A percentile compares a stretch with the other conserved stretches of the same genome.
phyloP scores from a whole-genome alignment of 2,113 vertebrate species.

The Nanorana parkeri region DNA sequence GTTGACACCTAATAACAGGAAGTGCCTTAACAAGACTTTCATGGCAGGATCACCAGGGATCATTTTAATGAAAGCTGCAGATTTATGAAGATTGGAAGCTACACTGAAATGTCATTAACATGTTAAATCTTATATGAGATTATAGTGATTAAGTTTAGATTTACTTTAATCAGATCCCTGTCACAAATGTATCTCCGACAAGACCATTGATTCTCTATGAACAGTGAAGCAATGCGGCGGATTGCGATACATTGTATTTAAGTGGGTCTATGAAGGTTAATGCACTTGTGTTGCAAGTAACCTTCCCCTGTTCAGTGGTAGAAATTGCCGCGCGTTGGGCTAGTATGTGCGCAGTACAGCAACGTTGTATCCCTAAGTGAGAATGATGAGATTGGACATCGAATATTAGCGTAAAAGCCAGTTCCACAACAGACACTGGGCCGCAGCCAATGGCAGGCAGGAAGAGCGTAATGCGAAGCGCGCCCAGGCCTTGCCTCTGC shows the following conservation, averaged over 20 bases:
- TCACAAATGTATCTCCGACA: too few species aligned
- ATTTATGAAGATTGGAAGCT: too few species aligned
- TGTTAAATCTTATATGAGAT: too few species aligned
- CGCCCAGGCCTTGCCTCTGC: conserved; percentile 2
- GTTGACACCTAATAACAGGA: too few species aligned
- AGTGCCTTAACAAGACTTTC: too few species aligned
- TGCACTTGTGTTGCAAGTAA: conserved; percentile 19
- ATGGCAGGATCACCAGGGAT: too few species aligned
- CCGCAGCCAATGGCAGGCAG: conserved; percentile 41
- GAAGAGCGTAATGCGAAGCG: conserved; percentile 14
- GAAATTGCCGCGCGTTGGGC: neutral
- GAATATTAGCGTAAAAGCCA: conserved; percentile 47
- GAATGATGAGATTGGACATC: conserved; percentile 52
- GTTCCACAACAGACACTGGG: conserved; percentile 40
- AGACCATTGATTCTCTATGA: too few species aligned
- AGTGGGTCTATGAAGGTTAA: neutral
- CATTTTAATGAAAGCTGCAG: too few species aligned
- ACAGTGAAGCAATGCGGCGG: neutral
- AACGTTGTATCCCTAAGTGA: conserved; percentile 1
- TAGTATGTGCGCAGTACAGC: neutral
- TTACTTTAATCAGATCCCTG: too few species aligned
- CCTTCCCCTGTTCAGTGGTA: neutral
- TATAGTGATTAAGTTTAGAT: too few species aligned
- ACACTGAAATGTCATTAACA: too few species aligned
- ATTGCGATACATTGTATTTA: neutral